These are phyloP conservation scores for Cancer borealis DNA, from an alignment of 2,888 invertebrate genomes.

Conservation along the genomic window DNA sequence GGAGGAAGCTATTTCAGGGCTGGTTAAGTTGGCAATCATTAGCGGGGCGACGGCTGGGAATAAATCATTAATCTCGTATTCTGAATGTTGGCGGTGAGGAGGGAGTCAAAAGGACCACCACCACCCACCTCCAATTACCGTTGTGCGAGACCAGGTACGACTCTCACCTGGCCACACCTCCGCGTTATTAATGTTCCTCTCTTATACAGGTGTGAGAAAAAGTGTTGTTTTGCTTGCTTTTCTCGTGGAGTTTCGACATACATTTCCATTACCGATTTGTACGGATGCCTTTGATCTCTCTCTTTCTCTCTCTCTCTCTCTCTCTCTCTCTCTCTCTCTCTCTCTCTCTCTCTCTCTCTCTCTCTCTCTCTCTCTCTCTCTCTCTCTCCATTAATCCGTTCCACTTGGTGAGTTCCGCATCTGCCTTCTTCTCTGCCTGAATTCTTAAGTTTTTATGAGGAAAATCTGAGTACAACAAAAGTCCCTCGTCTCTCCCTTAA, in stretches of 20 bases:
- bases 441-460: not conserved
- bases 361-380: conserved; percentile 8
- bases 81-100: conserved; percentile 41
- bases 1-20: conserved; percentile 28
- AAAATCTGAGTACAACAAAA: not conserved
- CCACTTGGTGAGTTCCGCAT: not conserved
- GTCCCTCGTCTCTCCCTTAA: not conserved
- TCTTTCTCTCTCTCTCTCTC: not conserved
- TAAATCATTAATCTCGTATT: conserved; percentile 53
- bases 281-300: not conserved
- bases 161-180: conserved; percentile 19
- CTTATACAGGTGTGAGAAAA: not conserved
- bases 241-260: not conserved
- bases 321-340: not conserved
- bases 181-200: conserved; percentile 37
- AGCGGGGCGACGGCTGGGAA: not conserved
- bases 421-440: not conserved
- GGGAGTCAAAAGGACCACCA: not conserved
- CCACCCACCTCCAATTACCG: conserved; percentile 36
- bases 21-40: conserved; percentile 49
- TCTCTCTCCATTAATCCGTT: conserved; percentile 6
- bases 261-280: not conserved
- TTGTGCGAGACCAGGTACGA: not conserved
- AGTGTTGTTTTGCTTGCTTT: not conserved
- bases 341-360: conserved; percentile 8